Conservation (phyloP, 2,888 invertebrate species). For the Xylophagus ater region DNA sequence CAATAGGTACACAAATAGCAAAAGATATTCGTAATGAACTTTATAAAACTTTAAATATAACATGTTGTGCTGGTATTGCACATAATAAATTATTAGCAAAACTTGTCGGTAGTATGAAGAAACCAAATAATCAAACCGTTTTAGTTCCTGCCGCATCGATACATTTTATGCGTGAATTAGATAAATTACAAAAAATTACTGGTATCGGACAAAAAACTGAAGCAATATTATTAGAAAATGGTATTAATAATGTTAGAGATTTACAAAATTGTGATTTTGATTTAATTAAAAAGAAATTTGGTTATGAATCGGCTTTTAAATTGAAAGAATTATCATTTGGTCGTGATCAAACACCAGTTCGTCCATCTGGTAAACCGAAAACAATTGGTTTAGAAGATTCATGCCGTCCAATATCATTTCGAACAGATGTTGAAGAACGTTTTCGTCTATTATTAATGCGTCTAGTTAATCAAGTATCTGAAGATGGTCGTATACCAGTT, state of each 20-base stretch:
- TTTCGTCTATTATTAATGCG: constrained; percentile 56
- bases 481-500: constrained; percentile 69
- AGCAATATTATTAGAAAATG: constrained; percentile 51
- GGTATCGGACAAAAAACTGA: constrained; percentile 65
- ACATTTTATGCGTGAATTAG: constrained; percentile 53
- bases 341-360: constrained; percentile 60
- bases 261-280: constrained; percentile 51
- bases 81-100: constrained; percentile 78
- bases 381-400: constrained; percentile 72
- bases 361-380: constrained; percentile 64
- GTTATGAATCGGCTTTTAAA: constrained; percentile 55
- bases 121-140: constrained; percentile 74
- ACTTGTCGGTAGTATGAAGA: constrained; percentile 57
- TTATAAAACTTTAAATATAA: constrained; percentile 56
- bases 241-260: constrained; percentile 55
- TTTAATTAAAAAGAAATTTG: constrained; percentile 51
- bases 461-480: constrained; percentile 56
- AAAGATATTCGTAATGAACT: constrained; percentile 62
- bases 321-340: constrained; percentile 62
- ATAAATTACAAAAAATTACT: constrained; percentile 52
- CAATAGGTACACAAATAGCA: constrained; percentile 61
- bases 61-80: constrained; percentile 71
- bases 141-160: constrained; percentile 58
- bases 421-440: constrained; percentile 62
- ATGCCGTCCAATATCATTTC: constrained; percentile 59